These are phyloP conservation scores for Uromys caudimaculatus DNA, from an alignment of 2,797 vertebrate genomes.

Conservation along the genomic window DNA sequence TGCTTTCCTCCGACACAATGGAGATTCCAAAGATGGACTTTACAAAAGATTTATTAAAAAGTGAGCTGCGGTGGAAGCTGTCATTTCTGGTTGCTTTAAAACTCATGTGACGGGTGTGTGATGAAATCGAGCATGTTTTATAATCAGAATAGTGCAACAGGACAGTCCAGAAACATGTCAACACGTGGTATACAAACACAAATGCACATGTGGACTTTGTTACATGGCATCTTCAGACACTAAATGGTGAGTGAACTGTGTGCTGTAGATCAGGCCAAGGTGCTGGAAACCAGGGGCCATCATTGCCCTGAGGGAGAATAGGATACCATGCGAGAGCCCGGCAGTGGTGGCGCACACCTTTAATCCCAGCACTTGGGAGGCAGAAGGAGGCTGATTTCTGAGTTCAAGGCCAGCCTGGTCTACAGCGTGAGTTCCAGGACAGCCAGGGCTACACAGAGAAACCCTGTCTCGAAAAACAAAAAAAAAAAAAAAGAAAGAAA, in stretches of 20 bases:
- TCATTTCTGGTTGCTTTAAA: neutral
- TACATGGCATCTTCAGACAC: neutral
- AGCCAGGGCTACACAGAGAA: no score
- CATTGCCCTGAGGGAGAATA: neutral
- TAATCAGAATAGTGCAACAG: neutral
- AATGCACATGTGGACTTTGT: neutral
- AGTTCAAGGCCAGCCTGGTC: no score
- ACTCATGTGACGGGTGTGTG: neutral
- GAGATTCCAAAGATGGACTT: constrained; percentile 44
- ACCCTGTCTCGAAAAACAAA: no score
- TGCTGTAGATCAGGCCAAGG: neutral
- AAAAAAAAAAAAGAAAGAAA: no score
- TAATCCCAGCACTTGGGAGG: no score
- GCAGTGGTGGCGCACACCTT: no score
- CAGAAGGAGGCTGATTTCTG: no score
- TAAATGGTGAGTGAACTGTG: neutral
- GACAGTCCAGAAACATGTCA: neutral
- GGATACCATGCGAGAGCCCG: neutral
- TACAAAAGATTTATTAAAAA: neutral
- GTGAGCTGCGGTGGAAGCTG: neutral
- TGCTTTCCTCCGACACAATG: neutral
- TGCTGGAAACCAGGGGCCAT: neutral
- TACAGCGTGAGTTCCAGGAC: no score
- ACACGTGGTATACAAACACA: neutral
- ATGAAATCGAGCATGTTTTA: neutral